Percentiles rank a stretch among this genome's conserved stretches.
Evolutionary conservation across 2,888 invertebrate genomes (phyloP).

Genomic region (Leptopilina myrica): DNA sequence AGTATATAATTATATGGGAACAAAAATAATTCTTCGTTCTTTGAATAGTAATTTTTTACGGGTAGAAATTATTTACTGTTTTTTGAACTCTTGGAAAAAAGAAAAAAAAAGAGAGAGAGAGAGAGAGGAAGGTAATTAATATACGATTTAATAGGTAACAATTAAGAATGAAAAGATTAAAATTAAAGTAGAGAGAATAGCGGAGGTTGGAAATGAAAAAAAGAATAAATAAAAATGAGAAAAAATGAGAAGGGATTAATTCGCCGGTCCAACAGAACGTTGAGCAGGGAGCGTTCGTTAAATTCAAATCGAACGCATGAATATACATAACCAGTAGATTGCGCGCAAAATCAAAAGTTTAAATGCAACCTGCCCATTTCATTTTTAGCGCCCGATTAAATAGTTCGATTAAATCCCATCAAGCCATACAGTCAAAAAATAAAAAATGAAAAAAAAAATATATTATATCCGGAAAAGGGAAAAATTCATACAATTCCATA

Average conservation of each 20-base stretch:
- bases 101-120: no score
- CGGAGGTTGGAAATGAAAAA: neutral
- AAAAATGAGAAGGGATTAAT: conserved; percentile 25
- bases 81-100: no score
- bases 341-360: conserved; percentile 49
- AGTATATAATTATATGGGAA: no score
- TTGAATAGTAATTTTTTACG: no score
- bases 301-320: conserved; percentile 41
- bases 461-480: no score
- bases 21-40: no score
- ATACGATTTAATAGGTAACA: no score
- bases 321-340: conserved; percentile 42
- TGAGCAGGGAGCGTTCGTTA: conserved; percentile 24
- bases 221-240: neutral
- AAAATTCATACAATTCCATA: no score
- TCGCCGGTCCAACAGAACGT: neutral
- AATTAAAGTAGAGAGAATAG: neutral
- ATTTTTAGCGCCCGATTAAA: conserved; percentile 37
- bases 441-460: no score
- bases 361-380: conserved; percentile 41
- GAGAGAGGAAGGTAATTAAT: no score
- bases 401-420: conserved; percentile 13
- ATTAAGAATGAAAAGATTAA: neutral
- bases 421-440: neutral
- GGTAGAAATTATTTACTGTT: no score